Evolutionary conservation across 2,888 invertebrate genomes (phyloP).

Genomic region (Apocheima hispidaria): DNA sequence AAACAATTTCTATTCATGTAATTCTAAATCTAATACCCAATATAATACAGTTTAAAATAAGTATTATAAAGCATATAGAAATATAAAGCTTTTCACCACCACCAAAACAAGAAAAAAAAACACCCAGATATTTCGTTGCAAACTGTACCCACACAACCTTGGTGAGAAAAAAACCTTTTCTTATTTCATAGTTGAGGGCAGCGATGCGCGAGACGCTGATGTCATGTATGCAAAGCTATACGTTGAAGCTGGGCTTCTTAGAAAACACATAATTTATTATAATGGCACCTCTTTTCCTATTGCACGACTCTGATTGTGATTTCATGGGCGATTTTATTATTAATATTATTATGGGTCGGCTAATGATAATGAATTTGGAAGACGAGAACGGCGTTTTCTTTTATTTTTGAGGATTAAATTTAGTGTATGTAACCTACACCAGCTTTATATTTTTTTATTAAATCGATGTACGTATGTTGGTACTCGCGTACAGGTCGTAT

Average conservation of each 20-base stretch:
- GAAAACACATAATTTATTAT: slow-evolving; percentile 44
- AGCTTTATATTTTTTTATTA: too few species aligned
- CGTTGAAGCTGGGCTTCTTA: slow-evolving; percentile 52
- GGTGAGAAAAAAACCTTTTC: slow-evolving; percentile 55
- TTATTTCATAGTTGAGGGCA: slow-evolving; percentile 60
- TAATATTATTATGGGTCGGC: slow-evolving; percentile 17
- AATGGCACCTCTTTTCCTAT: slow-evolving; percentile 30
- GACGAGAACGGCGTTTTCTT: neutral
- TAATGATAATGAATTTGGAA: slow-evolving; percentile 14
- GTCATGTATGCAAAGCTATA: slow-evolving; percentile 58
- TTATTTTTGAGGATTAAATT: neutral
- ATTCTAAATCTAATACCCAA: too few species aligned
- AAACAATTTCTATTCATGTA: too few species aligned
- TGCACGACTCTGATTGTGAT: slow-evolving; percentile 28
- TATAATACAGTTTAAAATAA: too few species aligned
- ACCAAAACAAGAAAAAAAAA: neutral
- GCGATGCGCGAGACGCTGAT: slow-evolving; percentile 65
- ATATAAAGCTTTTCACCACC: neutral
- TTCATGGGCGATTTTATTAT: slow-evolving; percentile 29
- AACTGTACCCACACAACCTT: slow-evolving; percentile 48
- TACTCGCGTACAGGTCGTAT: too few species aligned
- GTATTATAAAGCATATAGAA: neutral
- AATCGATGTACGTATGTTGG: too few species aligned
- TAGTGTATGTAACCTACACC: neutral
- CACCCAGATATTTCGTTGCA: slow-evolving; percentile 12